Evolutionary conservation across 2,797 vertebrate species (phyloP).

Genomic region (Melanitta fusca): DNA sequence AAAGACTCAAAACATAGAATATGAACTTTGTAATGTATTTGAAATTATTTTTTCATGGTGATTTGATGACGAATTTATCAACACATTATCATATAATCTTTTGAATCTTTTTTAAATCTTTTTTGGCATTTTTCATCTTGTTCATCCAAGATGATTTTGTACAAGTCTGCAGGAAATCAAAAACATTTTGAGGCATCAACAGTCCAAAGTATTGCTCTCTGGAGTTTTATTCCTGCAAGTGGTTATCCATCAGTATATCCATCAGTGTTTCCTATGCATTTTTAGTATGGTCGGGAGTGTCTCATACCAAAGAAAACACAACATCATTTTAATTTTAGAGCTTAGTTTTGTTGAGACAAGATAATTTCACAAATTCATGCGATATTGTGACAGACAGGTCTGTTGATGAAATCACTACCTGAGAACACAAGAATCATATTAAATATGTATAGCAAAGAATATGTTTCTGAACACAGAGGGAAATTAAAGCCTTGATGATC

Average conservation of each 20-base stretch:
- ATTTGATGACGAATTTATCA: neutral
- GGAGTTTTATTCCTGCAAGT: neutral
- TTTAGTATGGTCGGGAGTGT: neutral
- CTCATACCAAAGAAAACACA: neutral
- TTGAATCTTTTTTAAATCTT: neutral
- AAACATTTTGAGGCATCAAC: neutral
- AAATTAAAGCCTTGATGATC: neutral
- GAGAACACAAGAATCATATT: neutral
- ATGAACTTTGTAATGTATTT: neutral
- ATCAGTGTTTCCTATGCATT: neutral
- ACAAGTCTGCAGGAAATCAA: neutral
- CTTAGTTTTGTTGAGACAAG: neutral
- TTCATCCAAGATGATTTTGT: neutral
- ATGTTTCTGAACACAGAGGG: accelerated
- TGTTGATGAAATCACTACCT: neutral
- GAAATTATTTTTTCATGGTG: neutral
- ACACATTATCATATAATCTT: neutral
- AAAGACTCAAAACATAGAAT: neutral
- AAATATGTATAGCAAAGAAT: neutral
- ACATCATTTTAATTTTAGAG: neutral
- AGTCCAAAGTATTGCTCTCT: neutral
- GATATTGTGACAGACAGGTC: neutral
- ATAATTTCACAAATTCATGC: neutral
- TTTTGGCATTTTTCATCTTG: neutral
- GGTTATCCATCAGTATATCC: neutral